Percentiles rank a stretch among this genome's conserved stretches.
phyloP scores from a whole-genome alignment of 1,140 invertebrate genomes.

The Temnothorax curvispinosus region DNA sequence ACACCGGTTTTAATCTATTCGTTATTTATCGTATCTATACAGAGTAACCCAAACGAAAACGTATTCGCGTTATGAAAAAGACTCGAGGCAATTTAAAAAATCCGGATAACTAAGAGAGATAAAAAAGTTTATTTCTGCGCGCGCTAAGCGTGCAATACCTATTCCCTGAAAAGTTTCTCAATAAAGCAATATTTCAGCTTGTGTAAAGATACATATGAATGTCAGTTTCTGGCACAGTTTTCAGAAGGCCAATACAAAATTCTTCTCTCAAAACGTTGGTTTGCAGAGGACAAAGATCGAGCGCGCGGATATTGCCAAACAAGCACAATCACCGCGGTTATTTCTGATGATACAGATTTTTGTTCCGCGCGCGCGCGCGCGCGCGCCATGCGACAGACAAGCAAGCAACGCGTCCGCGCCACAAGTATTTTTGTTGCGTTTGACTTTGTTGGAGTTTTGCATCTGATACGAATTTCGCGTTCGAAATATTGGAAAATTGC shows the following conservation, averaged over 20 bases:
- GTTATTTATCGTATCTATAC: neutral
- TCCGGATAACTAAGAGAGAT: neutral
- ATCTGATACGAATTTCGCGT: constrained; percentile 49
- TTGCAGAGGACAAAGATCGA: neutral
- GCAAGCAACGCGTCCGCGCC: constrained; percentile 23
- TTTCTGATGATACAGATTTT: constrained; percentile 42
- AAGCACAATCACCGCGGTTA: constrained; percentile 16
- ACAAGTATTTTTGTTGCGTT: constrained; percentile 16
- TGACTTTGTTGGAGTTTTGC: constrained; percentile 28
- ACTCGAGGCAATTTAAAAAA: neutral
- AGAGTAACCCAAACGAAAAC: neutral
- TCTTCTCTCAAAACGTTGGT: neutral
- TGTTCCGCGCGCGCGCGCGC: neutral
- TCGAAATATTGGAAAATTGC: constrained; percentile 43
- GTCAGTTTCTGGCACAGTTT: neutral
- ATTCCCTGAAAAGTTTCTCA: neutral
- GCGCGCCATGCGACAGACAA: neutral
- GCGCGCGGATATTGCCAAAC: neutral
- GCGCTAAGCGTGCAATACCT: neutral
- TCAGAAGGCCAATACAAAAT: neutral
- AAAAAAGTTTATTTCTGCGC: neutral
- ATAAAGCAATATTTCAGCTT: neutral
- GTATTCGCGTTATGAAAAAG: neutral
- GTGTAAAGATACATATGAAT: neutral
- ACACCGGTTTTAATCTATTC: neutral